Base-by-base conservation (phyloP, 2,797 vertebrate species). In the Selene dorsalis region DNA sequence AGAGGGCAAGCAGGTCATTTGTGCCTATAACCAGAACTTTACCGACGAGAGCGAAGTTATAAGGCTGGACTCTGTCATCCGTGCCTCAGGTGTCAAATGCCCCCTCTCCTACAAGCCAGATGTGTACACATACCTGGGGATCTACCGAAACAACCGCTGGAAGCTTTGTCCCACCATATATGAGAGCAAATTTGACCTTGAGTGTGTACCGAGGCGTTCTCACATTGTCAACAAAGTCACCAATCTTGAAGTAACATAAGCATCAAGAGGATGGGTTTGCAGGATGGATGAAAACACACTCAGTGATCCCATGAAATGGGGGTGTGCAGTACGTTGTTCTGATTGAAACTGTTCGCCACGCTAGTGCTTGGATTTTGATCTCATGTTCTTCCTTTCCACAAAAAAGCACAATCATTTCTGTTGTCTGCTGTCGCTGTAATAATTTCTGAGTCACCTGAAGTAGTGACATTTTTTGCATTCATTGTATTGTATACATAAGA, bases 161-260 rank as follows among this genome's bases (percentile, higher is more conserved):
- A 96, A 96, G 75, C 93, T 98, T 39, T 96, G 96, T 69, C 97
- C 97, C 8, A 97, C 97, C 20, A 96, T 98, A 64, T 98, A 97
- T 4, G 96, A 97, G 90, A 98, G 97, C 91, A 95, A 94, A 66
- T 98, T 96, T 41, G 96, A 97, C 86, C 90, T 98, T 65, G 96
- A 97, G 88, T 95, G 96, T 16, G 94, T 94, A 0, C 94, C 97
- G 1, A 92, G 97, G 0, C 95, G 96, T 30, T 98, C 97, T 0
- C 96, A 95, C 69, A 93, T 98, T 22, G 24, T 92, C 78, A 96
- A 96, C 88, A 96, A 95, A 80, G 93, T 97, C 84, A 96, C 95
- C 85, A 96, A 96, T 35, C 89, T 91, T 2, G 96, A 96, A 69
- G 95, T 97, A 6, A 96, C 94, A 58, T 97, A 95, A 87, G 35